Percentiles rank a stretch among this genome's conserved stretches.
Evolutionary conservation across 2,797 vertebrate genomes (phyloP).

Genomic region (Capromys pilorides): DNA sequence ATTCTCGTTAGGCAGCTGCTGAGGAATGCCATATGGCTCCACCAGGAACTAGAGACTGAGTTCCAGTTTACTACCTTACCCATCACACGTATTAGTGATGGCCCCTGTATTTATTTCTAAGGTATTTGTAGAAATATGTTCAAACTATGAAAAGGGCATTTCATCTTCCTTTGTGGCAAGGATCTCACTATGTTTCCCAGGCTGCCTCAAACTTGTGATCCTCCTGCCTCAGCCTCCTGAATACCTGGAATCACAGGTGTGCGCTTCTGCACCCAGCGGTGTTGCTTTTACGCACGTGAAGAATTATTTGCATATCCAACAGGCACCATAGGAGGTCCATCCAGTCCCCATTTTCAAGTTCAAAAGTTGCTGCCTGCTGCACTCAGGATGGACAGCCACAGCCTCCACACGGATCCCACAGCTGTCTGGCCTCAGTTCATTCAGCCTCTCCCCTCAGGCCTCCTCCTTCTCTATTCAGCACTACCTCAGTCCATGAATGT

Average conservation of each 20-base stretch:
- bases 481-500: not conserved
- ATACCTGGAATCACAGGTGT: not conserved
- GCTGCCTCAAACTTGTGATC: not conserved
- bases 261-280: not conserved
- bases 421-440: not conserved
- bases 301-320: not conserved
- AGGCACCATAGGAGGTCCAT: not conserved
- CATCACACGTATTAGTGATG: not conserved
- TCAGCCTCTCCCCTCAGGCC: not conserved
- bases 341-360: not conserved
- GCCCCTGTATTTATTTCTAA: not conserved
- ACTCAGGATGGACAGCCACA: not conserved
- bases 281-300: not conserved
- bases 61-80: not conserved
- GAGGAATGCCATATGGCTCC: not conserved
- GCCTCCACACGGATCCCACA: not conserved
- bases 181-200: not conserved
- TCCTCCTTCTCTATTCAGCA: not conserved
- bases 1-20: not conserved
- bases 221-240: not conserved
- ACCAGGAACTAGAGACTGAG: not conserved
- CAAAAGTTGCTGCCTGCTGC: not conserved
- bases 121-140: not conserved
- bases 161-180: not conserved
- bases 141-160: not conserved